Evolutionary conservation across 1,140 invertebrate genomes (phyloP).

Genomic region (Idris sp.): DNA sequence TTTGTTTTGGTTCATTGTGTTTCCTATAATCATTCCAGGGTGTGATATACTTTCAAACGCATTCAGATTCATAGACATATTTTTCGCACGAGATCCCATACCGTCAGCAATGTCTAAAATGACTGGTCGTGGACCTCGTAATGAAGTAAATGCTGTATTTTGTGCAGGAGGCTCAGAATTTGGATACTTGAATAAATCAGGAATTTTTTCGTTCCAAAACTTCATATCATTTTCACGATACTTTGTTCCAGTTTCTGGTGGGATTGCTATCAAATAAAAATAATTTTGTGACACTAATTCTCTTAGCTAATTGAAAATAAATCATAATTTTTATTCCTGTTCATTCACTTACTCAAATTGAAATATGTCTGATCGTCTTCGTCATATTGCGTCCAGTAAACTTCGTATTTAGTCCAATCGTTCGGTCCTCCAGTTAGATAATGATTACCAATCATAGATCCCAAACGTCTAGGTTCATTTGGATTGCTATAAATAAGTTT

Average conservation of each 20-base stretch:
- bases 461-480: conserved; percentile 82
- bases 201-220: conserved; percentile 86
- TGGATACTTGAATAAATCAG: conserved; percentile 79
- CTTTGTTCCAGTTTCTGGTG: conserved; percentile 81
- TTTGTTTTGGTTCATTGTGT: conserved; percentile 5
- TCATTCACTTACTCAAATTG: conserved; percentile 82
- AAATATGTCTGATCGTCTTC: conserved; percentile 85
- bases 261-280: conserved; percentile 79
- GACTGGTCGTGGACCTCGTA: conserved; percentile 64
- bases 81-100: conserved; percentile 64
- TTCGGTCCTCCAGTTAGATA: conserved; percentile 80
- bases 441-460: conserved; percentile 34
- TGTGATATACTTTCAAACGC: background rate
- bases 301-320: too few relatives aligned
- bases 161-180: conserved; percentile 64
- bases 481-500: conserved; percentile 83
- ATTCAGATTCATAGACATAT: conserved; percentile 42
- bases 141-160: conserved; percentile 18
- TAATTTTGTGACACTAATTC: too few relatives aligned
- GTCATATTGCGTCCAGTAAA: conserved; percentile 90
- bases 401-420: conserved; percentile 82
- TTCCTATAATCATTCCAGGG: conserved; percentile 17
- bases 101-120: conserved; percentile 67
- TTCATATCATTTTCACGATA: conserved; percentile 83
- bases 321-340: too few relatives aligned